A percentile compares a stretch with the other conserved stretches of the same genome.
Conservation (phyloP, 2,888 invertebrate species). For the Drymonia ruficornis region DNA sequence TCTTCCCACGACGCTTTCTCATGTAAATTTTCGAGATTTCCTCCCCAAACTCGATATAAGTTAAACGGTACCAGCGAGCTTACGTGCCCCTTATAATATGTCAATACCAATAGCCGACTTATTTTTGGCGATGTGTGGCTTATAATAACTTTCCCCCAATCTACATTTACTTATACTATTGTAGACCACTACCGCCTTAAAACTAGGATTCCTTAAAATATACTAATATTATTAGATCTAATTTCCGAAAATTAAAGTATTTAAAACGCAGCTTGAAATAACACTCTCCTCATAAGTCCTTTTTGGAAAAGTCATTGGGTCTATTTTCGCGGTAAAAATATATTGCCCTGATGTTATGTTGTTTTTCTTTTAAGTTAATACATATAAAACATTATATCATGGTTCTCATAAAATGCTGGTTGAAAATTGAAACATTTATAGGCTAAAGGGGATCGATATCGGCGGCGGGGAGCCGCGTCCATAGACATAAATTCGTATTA, state of each 20-base stretch:
- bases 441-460: conserved; percentile 71
- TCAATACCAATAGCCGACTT: conserved; percentile 29
- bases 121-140: neutral
- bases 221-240: no score
- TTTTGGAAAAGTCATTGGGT: neutral
- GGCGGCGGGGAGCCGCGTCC: conserved; percentile 59
- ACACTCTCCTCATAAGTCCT: neutral
- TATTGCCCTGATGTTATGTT: no score
- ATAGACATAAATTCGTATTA: conserved; percentile 83
- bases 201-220: no score
- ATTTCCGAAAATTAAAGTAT: no score
- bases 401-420: conserved; percentile 51
- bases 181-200: no score
- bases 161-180: no score
- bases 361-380: neutral
- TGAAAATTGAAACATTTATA: conserved; percentile 79
- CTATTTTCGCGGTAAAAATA: no score
- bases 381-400: conserved; percentile 9
- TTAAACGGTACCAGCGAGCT: conserved; percentile 56
- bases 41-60: conserved; percentile 68
- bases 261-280: no score
- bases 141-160: neutral
- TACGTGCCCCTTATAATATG: conserved; percentile 37
- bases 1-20: conserved; percentile 66
- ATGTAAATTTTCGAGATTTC: conserved; percentile 78